Base-by-base conservation (phyloP, 2,113 vertebrate species). In the Heterotis niloticus region DNA sequence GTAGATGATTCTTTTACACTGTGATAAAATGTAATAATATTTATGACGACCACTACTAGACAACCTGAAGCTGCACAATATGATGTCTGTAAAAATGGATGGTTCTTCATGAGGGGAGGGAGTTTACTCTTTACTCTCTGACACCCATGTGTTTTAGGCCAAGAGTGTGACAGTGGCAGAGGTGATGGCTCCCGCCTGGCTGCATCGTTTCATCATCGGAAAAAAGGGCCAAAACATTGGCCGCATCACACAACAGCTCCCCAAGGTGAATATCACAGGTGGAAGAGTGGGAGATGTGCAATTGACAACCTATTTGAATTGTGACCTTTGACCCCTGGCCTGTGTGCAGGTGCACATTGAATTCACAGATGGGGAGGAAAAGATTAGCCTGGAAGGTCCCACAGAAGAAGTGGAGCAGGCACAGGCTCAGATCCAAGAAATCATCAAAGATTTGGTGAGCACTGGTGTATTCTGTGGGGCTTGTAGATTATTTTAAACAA, bases 171-270 rank as follows among this genome's bases (percentile, higher is more conserved):
- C 90, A 84, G 89, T 93, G 84, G 87, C 91, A 80, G 90, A 92
- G 51, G 92, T 94, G 77, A 92, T 81, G 0, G 92, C 91, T 69
- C 94, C 92, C 0, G 91, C 92, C 23, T 95, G 93, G 93, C 87
- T 95, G 16, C 94, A 95, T 83, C 93, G 89, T 80, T 94, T 93
- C 88, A 94, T 95, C 84, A 93, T 95, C n/a, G 92, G 91, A 71
- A 93, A 93, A 78, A 94, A 94, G 85, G 92, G 93, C 67, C 91
- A 92, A 81, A 93, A 93, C 88, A 93, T 94, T 59, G 86, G 91
- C 5, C 90, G 90, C 68, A 94, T 95, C 82, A 94, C 90, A 29
- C 89, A 94, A 82, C 92, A 91, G 82, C 88, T 92, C 2, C 93
- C 93, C 17, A 90, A 91, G 81, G 93, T 93, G 79, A 85, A 13